phyloP scores from a whole-genome alignment of 2,888 invertebrate species.

The Caenorhabditis imperialis region DNA sequence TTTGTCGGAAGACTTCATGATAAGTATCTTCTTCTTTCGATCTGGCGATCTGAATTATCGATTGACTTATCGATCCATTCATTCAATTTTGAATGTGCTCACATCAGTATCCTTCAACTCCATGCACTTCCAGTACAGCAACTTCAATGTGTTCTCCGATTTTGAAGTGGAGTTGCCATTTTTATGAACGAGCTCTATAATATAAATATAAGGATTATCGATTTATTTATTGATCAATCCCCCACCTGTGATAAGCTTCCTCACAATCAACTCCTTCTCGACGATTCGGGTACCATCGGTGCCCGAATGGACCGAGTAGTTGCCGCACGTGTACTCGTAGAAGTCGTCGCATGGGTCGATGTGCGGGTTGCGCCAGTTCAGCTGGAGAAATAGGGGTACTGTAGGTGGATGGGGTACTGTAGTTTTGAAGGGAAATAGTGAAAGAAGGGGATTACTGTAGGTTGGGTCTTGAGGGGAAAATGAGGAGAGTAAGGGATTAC shows the following conservation, averaged over 20 bases:
- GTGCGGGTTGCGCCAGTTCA: constrained; percentile 59
- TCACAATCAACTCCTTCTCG: constrained; percentile 20
- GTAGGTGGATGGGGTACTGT: no score
- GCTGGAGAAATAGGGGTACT: no score
- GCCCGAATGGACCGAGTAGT: constrained; percentile 42
- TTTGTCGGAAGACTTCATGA: constrained; percentile 11
- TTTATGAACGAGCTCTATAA: constrained; percentile 13
- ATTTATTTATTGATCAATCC: no score
- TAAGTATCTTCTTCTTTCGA: neutral
- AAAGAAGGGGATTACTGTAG: no score
- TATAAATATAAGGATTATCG: neutral
- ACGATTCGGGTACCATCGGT: constrained; percentile 12
- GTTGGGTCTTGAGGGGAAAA: no score
- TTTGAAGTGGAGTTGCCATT: constrained; percentile 5
- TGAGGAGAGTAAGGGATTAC: no score
- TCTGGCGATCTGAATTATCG: neutral
- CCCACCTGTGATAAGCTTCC: constrained; percentile 12
- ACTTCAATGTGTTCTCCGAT: constrained; percentile 13
- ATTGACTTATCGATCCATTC: no score
- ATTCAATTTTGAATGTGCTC: neutral
- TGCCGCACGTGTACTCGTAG: constrained; percentile 70
- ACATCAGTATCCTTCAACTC: neutral
- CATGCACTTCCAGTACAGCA: constrained; percentile 1
- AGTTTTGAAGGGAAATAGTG: no score
- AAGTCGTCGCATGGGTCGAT: constrained; percentile 72